Evolutionary conservation across 2,113 vertebrate species (phyloP), one percentile per base, ranked within the genome.

Genomic region (Xyrauchen texanus): DNA sequence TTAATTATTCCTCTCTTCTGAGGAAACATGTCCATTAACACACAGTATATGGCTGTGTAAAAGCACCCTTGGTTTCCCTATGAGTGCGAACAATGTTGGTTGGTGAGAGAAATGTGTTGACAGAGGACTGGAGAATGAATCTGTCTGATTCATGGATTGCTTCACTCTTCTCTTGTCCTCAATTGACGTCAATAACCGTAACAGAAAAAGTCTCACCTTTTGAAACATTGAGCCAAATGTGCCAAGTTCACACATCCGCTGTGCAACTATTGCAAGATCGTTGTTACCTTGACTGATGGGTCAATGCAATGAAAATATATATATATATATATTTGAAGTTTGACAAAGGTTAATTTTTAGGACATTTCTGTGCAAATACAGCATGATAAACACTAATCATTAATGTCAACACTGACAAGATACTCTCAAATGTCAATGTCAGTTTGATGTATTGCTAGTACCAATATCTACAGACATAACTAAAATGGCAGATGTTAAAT

Each of bases 71-170:
- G 53, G 3, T 61, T 61, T 21, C 45, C 0, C 5, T 4, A 13
- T 1, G 4, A 12, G 15, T 8, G 16, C 58, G 49, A 62, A 51
- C 57, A 3, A 8, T 7, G 45, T 8, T n/a, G 5, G 21, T 34
- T 34, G 21, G 21, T 34, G 21, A 34, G 21, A 34, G 21, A 34
- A 34, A 34, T 34, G 21, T 34, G 21, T 34, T 34, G 21, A 34
- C 21, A 34, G 21, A 34, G 21, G 21, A 34, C 3, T 34, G 21
- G 45, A 76, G 83, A 79, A 76, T 70, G 69, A 63, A 79, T 70
- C 55, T 84, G 69, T 67, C 70, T 84, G 76, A 81, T 71, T 84
- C 83, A 82, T 68, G 46, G 70, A 76, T 81, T 79, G 64, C 71
- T 67, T 71, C 68, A 82, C 76, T 47, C 47, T 51, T 79, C 47